phyloP scores from a whole-genome alignment of 1,140 invertebrate species.

The Adelges cooleyi region DNA sequence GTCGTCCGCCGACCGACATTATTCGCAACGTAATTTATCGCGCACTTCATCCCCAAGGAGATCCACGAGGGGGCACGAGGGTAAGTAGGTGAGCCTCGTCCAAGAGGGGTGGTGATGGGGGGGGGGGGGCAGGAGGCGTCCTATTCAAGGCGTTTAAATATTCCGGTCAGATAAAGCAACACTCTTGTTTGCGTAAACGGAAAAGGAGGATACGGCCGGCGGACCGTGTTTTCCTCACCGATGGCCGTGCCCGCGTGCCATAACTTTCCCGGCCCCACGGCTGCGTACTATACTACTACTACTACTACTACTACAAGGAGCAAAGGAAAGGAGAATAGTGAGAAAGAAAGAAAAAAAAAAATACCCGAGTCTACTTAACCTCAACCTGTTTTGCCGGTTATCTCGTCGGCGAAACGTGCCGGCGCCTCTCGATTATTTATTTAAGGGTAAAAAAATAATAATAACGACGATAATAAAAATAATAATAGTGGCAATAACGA shows the following conservation, averaged over 20 bases:
- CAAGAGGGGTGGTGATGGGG: neutral
- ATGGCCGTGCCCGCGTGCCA: no score
- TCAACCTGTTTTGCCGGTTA: neutral
- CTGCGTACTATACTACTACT: neutral
- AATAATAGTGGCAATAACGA: no score
- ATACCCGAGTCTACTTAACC: neutral
- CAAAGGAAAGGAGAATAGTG: no score
- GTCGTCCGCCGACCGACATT: neutral
- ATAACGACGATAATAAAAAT: neutral
- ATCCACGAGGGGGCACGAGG: no score
- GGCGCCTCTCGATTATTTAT: neutral
- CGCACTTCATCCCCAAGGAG: no score
- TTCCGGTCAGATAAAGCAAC: slow-evolving; percentile 26
- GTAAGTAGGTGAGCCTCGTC: no score
- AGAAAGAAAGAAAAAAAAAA: no score
- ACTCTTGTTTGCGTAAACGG: slow-evolving; percentile 18
- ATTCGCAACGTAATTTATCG: slow-evolving; percentile 2
- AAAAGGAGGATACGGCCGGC: neutral
- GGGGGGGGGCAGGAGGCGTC: neutral
- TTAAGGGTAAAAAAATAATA: neutral
- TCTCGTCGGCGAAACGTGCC: neutral
- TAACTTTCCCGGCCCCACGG: neutral
- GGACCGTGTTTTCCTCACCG: neutral
- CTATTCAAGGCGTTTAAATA: slow-evolving; percentile 4
- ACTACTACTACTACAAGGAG: neutral